Evolutionary conservation across 2,113 vertebrate genomes (phyloP).

Genomic region (Hyla sarda): DNA sequence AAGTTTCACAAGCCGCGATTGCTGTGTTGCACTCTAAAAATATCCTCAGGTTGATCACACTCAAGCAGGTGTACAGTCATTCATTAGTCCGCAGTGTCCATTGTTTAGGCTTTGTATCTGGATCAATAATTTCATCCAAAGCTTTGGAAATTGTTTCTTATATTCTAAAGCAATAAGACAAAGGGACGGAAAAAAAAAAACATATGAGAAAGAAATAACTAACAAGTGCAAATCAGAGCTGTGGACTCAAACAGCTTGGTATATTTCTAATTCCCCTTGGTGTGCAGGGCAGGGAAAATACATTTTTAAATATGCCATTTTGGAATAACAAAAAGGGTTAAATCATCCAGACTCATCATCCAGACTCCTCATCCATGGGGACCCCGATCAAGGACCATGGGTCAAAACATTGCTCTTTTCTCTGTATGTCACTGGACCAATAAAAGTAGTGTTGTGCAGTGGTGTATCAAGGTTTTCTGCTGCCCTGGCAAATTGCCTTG

Average conservation of each 20-base stretch:
- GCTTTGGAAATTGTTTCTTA: neutral
- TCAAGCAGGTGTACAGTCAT: neutral
- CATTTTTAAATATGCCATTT: too few species aligned
- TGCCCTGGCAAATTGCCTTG: too few species aligned
- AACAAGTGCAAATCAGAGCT: neutral
- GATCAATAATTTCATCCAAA: neutral
- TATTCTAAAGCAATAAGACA: neutral
- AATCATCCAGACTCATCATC: too few species aligned
- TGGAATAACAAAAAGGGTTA: too few species aligned
- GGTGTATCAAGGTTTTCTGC: too few species aligned
- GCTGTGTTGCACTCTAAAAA: neutral
- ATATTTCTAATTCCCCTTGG: neutral
- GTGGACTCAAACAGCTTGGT: neutral
- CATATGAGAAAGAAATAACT: neutral
- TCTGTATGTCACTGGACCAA: too few species aligned
- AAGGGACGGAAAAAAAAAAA: neutral
- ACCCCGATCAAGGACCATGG: too few species aligned
- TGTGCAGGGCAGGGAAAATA: neutral
- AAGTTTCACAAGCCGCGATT: neutral
- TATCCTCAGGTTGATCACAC: slow-evolving; percentile 17
- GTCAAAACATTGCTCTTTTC: too few species aligned
- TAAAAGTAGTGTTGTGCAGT: too few species aligned
- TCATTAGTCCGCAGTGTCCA: neutral
- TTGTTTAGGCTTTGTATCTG: neutral
- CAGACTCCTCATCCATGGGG: too few species aligned